Base-by-base conservation (phyloP, 2,113 vertebrate genomes). In the rabbit (Oryctolagus cuniculus) region DNA sequence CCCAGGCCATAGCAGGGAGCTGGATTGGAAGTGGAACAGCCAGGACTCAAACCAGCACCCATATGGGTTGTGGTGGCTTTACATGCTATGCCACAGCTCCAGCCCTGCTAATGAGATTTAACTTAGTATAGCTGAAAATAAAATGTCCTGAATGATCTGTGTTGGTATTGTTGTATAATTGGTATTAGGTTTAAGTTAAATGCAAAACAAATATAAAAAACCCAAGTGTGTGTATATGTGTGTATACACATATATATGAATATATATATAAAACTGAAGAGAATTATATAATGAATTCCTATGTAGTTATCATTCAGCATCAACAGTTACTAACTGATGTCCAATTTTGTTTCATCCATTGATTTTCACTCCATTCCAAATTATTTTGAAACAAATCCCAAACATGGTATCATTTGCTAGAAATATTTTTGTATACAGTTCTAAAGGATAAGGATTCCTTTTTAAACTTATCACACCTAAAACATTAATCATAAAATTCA, bases 301-400 rank as follows among this genome's bases (percentile, higher is more conserved):
- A 7, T 3, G 49, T 53, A n/a, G 27, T 13, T 24, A 10, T 31
- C 3, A 51, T 36, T 55, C 51, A 66, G 6, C 64, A 64, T 78
- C 55, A 78, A 38, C 24, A 85, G 21, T 55, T 61, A 21, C 11
- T 81, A 1, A 22, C 49, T 70, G 67, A 44, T 74, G 38, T 15
- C 5, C 74, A 79, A 3, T 78, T 11, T 70, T 87, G 10, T 93
- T 91, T 91, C 38, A 72, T 82, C 4, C 24, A 5, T 83, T n/a
- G 16, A 12, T 70, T 36, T 27, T 63, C 17, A 67, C 11, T 66
- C 61, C 3, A 55, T 31, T 21, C 63, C 31, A 83, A 29, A 51
- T 31, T 89, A 53, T n/a, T 86, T 72, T 38, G 38, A 90, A 95
- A 31, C 29, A 78, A 90, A 95, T 70, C 79, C 38, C 44, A 82